Conservation (phyloP, 2,797 vertebrate genomes). For the Sebastes cheni region DNA sequence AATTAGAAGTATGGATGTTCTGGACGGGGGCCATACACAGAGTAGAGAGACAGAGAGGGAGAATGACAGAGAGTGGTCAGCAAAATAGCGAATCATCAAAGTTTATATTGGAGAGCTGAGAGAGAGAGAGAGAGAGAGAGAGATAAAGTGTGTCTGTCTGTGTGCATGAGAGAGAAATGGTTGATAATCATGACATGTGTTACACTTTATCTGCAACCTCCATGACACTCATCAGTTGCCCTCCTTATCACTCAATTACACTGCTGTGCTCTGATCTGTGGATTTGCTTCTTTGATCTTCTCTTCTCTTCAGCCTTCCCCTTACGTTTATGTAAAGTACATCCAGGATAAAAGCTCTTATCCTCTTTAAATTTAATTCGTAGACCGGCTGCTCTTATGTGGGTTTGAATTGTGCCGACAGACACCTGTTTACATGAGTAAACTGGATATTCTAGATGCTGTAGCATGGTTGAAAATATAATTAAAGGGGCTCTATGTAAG, state of each 20-base stretch:
- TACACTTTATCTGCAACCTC: conserved; percentile 52
- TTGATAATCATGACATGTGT: conserved; percentile 45
- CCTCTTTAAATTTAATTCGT: conserved; percentile 7
- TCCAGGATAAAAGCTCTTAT: conserved; percentile 22
- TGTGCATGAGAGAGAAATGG: conserved; percentile 1
- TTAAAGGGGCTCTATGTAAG: no score
- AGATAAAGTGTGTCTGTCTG: conserved; percentile 6
- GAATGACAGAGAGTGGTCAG: conserved; percentile 41
- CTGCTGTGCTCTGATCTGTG: conserved; percentile 42
- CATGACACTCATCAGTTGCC: conserved; percentile 53
- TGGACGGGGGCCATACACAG: conserved; percentile 73
- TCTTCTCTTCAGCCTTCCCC: conserved; percentile 9
- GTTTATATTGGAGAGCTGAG: conserved; percentile 26
- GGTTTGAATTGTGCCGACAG: not conserved
- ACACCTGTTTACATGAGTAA: conserved; percentile 15
- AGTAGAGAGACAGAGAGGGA: conserved; percentile 2
- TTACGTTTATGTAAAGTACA: conserved; percentile 8
- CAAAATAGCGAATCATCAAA: conserved; percentile 50
- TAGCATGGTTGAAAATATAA: not conserved
- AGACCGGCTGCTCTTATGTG: not conserved
- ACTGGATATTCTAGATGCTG: not conserved
- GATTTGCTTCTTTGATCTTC: conserved; percentile 48
- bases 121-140: not conserved
- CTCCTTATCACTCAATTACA: conserved; percentile 60
- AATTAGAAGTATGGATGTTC: conserved; percentile 78